Conservation (phyloP, 2,797 vertebrate genomes). For the Neosalanx taihuensis region DNA sequence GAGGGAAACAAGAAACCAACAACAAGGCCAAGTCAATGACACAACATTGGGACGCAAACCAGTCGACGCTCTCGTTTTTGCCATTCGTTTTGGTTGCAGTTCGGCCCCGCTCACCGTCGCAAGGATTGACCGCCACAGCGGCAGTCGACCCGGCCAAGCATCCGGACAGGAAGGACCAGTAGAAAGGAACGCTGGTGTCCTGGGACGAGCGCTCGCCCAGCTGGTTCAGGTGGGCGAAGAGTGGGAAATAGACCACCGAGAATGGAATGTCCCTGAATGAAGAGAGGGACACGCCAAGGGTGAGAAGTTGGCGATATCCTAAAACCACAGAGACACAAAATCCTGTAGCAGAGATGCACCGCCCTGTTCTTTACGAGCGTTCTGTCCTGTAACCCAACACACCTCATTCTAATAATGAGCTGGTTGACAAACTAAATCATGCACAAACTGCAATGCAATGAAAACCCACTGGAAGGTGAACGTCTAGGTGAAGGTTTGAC, state of each 20-base stretch:
- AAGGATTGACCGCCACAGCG: conserved; percentile 80
- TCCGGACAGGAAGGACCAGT: conserved; percentile 80
- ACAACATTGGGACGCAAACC: too few species aligned
- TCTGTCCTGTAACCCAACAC: too few species aligned
- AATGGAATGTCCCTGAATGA: conserved; percentile 79
- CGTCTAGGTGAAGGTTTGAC: too few species aligned
- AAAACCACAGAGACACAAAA: too few species aligned
- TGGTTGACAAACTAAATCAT: too few species aligned
- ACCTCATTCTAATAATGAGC: too few species aligned
- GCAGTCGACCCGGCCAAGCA: conserved; percentile 76
- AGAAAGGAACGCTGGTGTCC: conserved; percentile 71
- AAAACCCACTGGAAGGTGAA: too few species aligned
- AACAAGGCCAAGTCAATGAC: not conserved
- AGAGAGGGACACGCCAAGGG: not conserved
- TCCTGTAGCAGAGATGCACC: too few species aligned
- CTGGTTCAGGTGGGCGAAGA: conserved; percentile 80
- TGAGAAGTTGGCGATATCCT: too few species aligned
- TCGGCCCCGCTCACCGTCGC: conserved; percentile 71
- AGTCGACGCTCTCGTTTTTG: not conserved
- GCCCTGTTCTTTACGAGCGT: too few species aligned
- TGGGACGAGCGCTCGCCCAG: conserved; percentile 67
- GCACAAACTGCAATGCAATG: too few species aligned
- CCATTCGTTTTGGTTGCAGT: not conserved
- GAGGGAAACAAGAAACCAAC: conserved; percentile 13
- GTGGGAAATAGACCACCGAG: conserved; percentile 81